Base-by-base conservation (phyloP, 37 sponge, comb jelly and placozoan genomes). In the Tethya wilhelma region DNA sequence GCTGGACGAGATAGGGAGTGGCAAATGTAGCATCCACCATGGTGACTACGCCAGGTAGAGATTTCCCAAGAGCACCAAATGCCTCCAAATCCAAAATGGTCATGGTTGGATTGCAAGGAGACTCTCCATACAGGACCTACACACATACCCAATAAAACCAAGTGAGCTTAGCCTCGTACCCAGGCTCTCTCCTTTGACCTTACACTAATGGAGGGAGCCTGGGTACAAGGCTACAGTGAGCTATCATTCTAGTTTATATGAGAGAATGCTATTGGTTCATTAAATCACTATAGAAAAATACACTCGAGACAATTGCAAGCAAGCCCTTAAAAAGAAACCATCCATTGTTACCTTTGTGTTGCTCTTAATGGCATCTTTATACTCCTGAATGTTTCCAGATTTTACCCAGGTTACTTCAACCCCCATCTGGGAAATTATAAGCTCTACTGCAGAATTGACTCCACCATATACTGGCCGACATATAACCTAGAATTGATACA, bases 11-110 rank as follows among this genome's bases (percentile, higher is more conserved):
- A 69, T 84, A 92, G 60, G 81, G 74, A 41, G 81, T 43, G n/a
- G 80, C 89, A 84, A 92, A 92, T 26, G 93, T 92, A 42, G 72
- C 77, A 65, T 92, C 93, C 32, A 88, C 77, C 69, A 84, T 62
- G n/a, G 80, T 84, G 32, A 89, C 39, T 14, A 89, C 43, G 2
- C 74, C 66, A 3, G 81, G 81, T 8, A 64, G 59, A 26, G 77
- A 44, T 46, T 72, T 82, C 2, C 67, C 77, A 38, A 91, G 36
- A 23, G 58, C 37, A 2, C 67, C 87, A 68, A 88, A 67, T 4
- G 46, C 83, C 32, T 82, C 83, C 20, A 88, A 1, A 34, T 88
- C 89, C 37, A 82, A 30, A 32, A 88, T 55, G 36, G 64, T 32
- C 79, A 88, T 74, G 8, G 72, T 75, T 0, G 89, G 89, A 56